Percentiles rank a stretch among this genome's conserved stretches.
Evolutionary conservation across 2,888 invertebrate species (phyloP).

Genomic region (Salticus scenicus): DNA sequence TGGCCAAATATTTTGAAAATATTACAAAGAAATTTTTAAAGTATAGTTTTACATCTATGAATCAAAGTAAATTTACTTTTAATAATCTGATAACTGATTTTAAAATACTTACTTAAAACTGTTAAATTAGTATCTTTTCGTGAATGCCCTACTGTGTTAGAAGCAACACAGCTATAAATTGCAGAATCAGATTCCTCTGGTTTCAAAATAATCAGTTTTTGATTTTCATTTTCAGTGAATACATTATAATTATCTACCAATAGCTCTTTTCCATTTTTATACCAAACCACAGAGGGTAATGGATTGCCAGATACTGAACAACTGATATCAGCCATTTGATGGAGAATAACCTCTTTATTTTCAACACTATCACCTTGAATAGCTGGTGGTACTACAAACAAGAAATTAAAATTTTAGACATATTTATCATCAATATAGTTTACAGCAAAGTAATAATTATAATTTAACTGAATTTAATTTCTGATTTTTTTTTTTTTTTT

Average conservation of each 20-base stretch:
- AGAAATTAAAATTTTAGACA: background rate
- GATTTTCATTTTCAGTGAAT: constrained; percentile 25
- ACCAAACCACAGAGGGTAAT: constrained; percentile 62
- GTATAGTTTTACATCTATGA: too few species aligned
- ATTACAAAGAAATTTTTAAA: too few species aligned
- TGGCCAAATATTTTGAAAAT: too few species aligned
- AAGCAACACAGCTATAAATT: constrained; percentile 42
- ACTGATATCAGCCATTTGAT: constrained; percentile 31
- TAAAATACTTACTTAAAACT: constrained; percentile 46
- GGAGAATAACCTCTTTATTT: constrained; percentile 43
- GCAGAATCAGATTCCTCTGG: constrained; percentile 72
- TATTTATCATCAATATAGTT: too few species aligned
- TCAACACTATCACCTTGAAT: constrained; percentile 53
- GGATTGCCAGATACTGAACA: constrained; percentile 68
- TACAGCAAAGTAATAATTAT: too few species aligned
- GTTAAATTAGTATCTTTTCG: constrained; percentile 41
- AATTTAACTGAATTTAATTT: too few species aligned
- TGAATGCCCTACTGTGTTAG: constrained; percentile 41
- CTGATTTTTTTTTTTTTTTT: too few species aligned
- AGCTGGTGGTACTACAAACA: constrained; percentile 3
- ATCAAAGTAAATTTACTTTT: too few species aligned
- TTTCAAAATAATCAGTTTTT: constrained; percentile 73
- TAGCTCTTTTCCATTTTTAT: constrained; percentile 46
- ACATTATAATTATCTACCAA: background rate
- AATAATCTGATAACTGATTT: too few species aligned